Percentiles rank a stretch among this genome's conserved stretches.
Conservation (phyloP, 2,113 vertebrate species). For the Otus sunia region DNA sequence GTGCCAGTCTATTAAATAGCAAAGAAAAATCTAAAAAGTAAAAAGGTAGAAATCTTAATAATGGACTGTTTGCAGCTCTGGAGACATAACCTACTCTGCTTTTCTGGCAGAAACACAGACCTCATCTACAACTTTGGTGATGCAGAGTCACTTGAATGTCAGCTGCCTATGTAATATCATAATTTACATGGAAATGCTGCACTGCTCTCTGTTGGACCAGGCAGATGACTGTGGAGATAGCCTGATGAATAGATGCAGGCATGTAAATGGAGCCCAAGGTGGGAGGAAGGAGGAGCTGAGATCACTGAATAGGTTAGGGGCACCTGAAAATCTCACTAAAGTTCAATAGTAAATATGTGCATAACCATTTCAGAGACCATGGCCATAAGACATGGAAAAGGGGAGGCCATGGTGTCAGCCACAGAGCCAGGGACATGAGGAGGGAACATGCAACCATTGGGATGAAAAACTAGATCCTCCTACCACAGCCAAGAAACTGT, state of each 20-base stretch:
- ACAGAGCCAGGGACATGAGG: accelerated
- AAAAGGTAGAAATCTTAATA: neutral
- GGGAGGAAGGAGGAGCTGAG: neutral
- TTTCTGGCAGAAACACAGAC: neutral
- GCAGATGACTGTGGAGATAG: neutral
- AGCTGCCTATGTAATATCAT: neutral
- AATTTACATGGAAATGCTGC: neutral
- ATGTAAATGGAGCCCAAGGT: neutral
- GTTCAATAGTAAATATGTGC: neutral
- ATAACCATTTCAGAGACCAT: neutral
- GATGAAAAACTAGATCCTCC: neutral
- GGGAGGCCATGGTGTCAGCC: neutral
- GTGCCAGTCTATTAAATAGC: neutral
- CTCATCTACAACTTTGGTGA: neutral
- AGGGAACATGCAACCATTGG: neutral
- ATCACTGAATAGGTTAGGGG: neutral
- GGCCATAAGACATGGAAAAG: neutral
- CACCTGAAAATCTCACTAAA: neutral
- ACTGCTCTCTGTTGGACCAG: neutral
- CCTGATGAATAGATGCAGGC: neutral
- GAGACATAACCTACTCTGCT: neutral
- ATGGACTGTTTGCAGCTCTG: neutral
- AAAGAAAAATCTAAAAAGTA: neutral
- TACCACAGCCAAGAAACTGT: neutral
- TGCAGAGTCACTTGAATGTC: neutral